Base-by-base conservation (phyloP, 2,888 invertebrate genomes). In the Operophtera brumata region DNA sequence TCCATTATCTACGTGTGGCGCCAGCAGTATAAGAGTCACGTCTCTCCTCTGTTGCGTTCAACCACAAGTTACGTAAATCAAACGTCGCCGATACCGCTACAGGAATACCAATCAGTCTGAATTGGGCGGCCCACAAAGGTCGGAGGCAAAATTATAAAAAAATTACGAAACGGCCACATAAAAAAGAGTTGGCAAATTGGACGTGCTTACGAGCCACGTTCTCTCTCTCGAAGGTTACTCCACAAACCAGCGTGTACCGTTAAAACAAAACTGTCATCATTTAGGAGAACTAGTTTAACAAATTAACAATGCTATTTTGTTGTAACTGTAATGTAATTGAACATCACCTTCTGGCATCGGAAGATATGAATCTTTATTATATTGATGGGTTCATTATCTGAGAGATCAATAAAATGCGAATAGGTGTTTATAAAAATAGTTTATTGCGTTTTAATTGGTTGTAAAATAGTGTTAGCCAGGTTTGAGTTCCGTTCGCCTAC, bases 141-240 rank as follows among this genome's bases (percentile, higher is more conserved):
- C 87, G 86, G 77, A 89, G 86, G 85, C 86, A 84, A 88, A 84
- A 82, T 84, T 74, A 82, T 85, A 85, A 80, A 82, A 70, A 79
- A 85, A 85, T 90, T 88, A 74, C 85, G 86, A 88, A 89, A 89
- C 78, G 56, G 69, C 72, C 68, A 80, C 81, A 77, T 84, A 80
- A 82, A 85, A 80, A 84, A 82, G 78, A 86, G 86, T 90, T 90
- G 86, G 85, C 80, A 78, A 87, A 89, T 84, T 83, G 83, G 74
- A 87, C 90, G 89, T 90, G 90, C 82, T 81, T 73, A 77, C 80
- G 77, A 66, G 78, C 75, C 72, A 77, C 87, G 85, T 87, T 88
- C 86, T 88, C 87, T 87, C 86, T 86, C 87, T 81, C 84, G 87
- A 88, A 89, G 87, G 89, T 85, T 84, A 81, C 67, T 63, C 62